Conservation (phyloP, 2,888 invertebrate species). For the Thecophora atra region DNA sequence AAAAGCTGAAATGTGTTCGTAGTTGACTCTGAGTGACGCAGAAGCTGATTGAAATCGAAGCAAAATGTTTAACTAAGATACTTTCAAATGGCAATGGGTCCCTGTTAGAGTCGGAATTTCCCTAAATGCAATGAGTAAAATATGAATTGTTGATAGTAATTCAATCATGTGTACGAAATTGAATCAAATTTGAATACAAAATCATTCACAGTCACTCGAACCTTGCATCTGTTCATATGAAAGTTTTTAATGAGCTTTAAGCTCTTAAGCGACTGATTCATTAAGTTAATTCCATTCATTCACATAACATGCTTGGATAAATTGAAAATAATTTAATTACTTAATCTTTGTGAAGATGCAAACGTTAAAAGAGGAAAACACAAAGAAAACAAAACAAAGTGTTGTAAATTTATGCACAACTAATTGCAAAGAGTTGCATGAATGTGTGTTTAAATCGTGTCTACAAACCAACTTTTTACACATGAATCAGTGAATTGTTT, state of each 20-base stretch:
- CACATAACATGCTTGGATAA: too few species aligned
- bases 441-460: background rate
- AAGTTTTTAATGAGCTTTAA: too few species aligned
- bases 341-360: background rate
- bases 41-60: background rate
- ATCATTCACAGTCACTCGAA: too few species aligned
- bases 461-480: background rate
- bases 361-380: background rate
- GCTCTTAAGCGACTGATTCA: too few species aligned
- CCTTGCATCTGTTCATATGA: too few species aligned
- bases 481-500: too few species aligned
- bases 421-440: background rate
- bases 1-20: background rate
- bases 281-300: too few species aligned
- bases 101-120: background rate
- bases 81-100: background rate
- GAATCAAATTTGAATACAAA: too few species aligned
- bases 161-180: too few species aligned
- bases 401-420: background rate
- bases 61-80: background rate
- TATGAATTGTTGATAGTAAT: too few species aligned
- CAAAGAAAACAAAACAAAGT: background rate
- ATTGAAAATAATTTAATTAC: background rate
- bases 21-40: too few species aligned
- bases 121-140: too few species aligned